Base-by-base conservation (phyloP, 2,888 invertebrate species). In the Ectemnius lituratus region DNA sequence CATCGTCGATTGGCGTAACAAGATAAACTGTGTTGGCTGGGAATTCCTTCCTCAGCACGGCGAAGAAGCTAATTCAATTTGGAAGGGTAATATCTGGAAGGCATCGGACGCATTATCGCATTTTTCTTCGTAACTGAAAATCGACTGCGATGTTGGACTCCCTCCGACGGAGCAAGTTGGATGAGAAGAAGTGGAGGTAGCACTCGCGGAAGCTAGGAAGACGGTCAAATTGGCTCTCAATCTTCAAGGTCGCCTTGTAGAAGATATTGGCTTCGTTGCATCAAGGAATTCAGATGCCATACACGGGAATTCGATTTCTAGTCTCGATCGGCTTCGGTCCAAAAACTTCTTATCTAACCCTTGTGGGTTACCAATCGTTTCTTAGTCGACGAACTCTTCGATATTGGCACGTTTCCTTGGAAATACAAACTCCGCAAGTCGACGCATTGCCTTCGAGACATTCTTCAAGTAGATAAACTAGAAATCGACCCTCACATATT, bases 31-130 rank as follows among this genome's bases (percentile, higher is more conserved):
- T 11, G 11, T n/a, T n/a, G 56, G 18, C 61, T 16, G 3, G 57
- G 18, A 1, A 5, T 14, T 52, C 52, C 52, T 52, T 6, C 52
- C 52, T 52, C 4, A 1, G 13, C 60, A 46, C 60, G 67, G 47
- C 75, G 72, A 72, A 14, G 66, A 59, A 57, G 18, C 67, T 79
- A 73, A 79, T 79, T 79, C 73, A 76, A 79, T 79, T 79, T 71
- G 47, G 79, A 45, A 73, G 67, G 70, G 76, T 79, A 76, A 79
- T 76, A 71, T 62, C 76, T 66, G 71, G 76, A 69, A 76, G 67
- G 73, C 62, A 76, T 73, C 66, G 46, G 58, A 45, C 57, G 60
- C 69, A 62, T 79, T 73, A 73, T 79, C 73, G 67, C 73, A 71
- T 79, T 79, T 79, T 70, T 76, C 79, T 68, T 68, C 61, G 16